Percentiles rank a stretch among this genome's conserved stretches.
Evolutionary conservation across 2,797 vertebrate species (phyloP).

Genomic region (Poecilia gillii): DNA sequence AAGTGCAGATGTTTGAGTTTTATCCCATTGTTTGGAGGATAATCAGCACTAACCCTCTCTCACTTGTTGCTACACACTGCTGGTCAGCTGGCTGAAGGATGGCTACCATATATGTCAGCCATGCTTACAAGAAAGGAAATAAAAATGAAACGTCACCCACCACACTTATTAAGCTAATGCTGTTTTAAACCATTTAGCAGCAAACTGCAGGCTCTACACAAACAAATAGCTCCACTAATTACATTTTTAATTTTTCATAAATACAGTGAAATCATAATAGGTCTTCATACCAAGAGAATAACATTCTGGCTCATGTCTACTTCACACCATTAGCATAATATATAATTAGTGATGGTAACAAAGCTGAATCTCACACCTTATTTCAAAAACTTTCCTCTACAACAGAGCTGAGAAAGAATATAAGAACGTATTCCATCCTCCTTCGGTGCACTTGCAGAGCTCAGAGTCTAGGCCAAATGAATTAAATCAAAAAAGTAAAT

Average conservation of each 20-base stretch:
- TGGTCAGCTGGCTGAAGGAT: neutral
- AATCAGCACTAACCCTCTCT: neutral
- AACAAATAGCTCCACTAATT: neutral
- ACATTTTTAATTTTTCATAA: neutral
- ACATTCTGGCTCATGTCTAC: neutral
- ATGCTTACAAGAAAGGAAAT: neutral
- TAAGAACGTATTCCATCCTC: neutral
- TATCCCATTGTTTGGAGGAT: neutral
- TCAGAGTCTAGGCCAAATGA: neutral
- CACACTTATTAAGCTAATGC: neutral
- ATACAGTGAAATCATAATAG: neutral
- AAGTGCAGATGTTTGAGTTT: neutral
- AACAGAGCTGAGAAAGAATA: neutral
- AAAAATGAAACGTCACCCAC: neutral
- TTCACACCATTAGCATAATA: neutral
- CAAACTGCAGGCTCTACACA: neutral
- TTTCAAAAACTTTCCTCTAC: neutral
- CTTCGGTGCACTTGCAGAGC: neutral
- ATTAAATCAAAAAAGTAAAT: slow-evolving; percentile 1
- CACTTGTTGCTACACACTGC: neutral
- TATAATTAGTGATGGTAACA: neutral
- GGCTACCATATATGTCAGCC: neutral
- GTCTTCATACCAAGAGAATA: neutral
- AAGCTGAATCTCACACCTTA: neutral
- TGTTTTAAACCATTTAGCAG: neutral